Evolutionary conservation across 53 echinoderm and acorn worm species (phyloP).

Genomic region (Mesocentrotus franciscanus): DNA sequence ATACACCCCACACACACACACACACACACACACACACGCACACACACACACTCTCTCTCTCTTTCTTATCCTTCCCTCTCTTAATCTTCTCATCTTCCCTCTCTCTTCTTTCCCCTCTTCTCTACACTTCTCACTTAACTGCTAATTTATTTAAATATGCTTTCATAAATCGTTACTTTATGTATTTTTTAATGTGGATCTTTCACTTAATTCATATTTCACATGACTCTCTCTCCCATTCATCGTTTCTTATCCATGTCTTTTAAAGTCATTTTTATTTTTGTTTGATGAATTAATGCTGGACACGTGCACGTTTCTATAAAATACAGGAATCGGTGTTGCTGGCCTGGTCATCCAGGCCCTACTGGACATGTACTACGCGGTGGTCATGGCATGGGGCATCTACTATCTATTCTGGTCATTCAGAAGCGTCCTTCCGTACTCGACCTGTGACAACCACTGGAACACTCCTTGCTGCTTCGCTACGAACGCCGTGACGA

Average conservation of each 20-base stretch:
- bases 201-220: too few relatives aligned
- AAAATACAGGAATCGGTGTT: slow-evolving; percentile 83
- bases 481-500: slow-evolving; percentile 27
- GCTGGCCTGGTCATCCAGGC: slow-evolving; percentile 83
- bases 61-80: not conserved
- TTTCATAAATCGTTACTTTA: too few relatives aligned
- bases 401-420: slow-evolving; percentile 93
- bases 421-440: slow-evolving; percentile 85
- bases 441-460: slow-evolving; percentile 84
- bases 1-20: not conserved
- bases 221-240: too few relatives aligned
- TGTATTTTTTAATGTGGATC: too few relatives aligned
- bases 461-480: slow-evolving; percentile 85
- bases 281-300: too few relatives aligned
- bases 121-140: too few relatives aligned
- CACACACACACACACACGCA: not conserved
- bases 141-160: too few relatives aligned
- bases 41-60: not conserved
- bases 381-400: slow-evolving; percentile 90
- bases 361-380: slow-evolving; percentile 88
- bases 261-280: too few relatives aligned
- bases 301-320: not conserved
- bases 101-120: not conserved
- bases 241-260: too few relatives aligned
- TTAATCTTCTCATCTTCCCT: not conserved